These are phyloP conservation scores for Phaenicophaeus curvirostris DNA, from an alignment of 2,797 vertebrate genomes.

Conservation along the genomic window DNA sequence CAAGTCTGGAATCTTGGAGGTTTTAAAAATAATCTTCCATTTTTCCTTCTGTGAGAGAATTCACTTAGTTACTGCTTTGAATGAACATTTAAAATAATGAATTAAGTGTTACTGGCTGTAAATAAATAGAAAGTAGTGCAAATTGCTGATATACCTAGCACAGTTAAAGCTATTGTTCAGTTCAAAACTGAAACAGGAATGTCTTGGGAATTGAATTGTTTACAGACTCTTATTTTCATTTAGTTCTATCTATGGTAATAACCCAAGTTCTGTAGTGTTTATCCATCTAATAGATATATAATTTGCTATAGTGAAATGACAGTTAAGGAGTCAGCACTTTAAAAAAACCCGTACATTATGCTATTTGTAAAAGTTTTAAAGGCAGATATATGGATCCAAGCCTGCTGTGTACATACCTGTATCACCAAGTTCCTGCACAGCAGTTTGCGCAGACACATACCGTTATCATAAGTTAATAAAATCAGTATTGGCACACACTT, in stretches of 20 bases:
- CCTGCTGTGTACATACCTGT: background rate
- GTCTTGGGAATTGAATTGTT: background rate
- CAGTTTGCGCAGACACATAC: background rate
- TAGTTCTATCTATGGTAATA: background rate
- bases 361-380: background rate
- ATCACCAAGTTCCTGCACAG: background rate
- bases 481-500: background rate
- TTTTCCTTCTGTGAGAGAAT: conserved; percentile 24
- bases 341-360: background rate
- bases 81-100: conserved; percentile 6
- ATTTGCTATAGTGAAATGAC: background rate
- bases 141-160: background rate
- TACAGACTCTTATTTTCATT: background rate
- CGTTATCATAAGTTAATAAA: background rate
- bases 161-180: background rate
- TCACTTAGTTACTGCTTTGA: background rate
- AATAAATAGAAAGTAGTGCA: conserved; percentile 30
- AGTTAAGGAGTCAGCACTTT: background rate
- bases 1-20: conserved; percentile 21
- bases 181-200: background rate
- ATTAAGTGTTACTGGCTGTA: background rate
- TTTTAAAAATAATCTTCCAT: background rate
- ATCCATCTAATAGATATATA: background rate
- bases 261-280: background rate
- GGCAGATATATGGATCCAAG: background rate